Base-by-base conservation (phyloP, 2,113 vertebrate species). In the Pedionomus torquatus region DNA sequence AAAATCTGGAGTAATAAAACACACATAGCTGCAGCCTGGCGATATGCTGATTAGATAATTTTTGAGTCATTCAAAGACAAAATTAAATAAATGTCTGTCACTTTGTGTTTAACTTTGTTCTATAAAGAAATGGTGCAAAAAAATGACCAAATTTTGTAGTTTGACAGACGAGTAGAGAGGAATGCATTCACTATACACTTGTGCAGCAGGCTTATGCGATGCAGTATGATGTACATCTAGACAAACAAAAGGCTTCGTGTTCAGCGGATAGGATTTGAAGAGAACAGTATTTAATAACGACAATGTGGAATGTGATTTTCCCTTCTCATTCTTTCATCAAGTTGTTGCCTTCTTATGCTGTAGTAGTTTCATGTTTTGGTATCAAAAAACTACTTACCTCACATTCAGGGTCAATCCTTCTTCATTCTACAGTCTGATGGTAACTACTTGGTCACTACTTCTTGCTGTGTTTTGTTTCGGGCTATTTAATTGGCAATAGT, bases 401-500 rank as follows among this genome's bases (percentile, higher is more conserved):
- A 2, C 31, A 61, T 64, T 79, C 83, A 72, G 25, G 9, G 69
- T 79, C 60, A 48, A 2, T 63, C 26, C 90, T 72, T 84, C 41
- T 54, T 65, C 77, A 58, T 91, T 97, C 68, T 20, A 24, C 24
- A 44, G 75, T n/a, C 51, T 17, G 7, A 21, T 61, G 75, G 41
- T 89, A 77, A 23, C 72, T 84, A 43, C 77, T 95, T 65, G 88
- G 35, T 75, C 33, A 61, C 55, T 75, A 4, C 91, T 95, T 88
- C 80, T 96, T 93, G 17, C 43, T 48, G 35, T 84, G 7, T 71
- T 95, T 94, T 88, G 86, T 58, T 94, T 97, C 72, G 86, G 94
- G 51, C 91, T 95, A 58, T 94, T 97, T 97, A 97, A 96, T 97
- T 96, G 87, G 94, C 96, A 98, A 96, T 90, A 71, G 96, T 94